Percentiles rank a stretch among this genome's conserved stretches.
Conservation (phyloP, 2,888 invertebrate species). For the Cephus runcator region DNA sequence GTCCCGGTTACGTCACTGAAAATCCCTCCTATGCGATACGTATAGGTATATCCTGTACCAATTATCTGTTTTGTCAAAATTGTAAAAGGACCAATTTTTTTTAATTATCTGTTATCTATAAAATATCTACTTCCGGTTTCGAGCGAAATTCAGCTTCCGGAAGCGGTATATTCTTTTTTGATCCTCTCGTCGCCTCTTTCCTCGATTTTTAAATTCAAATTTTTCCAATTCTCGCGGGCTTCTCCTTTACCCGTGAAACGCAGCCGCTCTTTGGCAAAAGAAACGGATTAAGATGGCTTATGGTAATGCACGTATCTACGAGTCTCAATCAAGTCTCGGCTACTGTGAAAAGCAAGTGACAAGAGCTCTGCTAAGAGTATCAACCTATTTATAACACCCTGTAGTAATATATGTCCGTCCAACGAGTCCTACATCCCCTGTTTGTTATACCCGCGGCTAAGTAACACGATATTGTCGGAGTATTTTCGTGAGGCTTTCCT, state of each 20-base stretch:
- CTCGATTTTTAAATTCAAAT: background rate
- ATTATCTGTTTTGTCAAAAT: background rate
- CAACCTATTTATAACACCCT: constrained; percentile 21
- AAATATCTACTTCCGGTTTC: background rate
- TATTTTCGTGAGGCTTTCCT: constrained; percentile 17
- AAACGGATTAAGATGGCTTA: background rate
- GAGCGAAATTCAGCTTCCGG: background rate
- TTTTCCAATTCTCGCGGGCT: background rate
- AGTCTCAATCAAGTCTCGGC: background rate
- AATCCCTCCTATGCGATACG: background rate
- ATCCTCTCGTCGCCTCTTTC: background rate
- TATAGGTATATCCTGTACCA: background rate
- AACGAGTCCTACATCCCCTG: constrained; percentile 11
- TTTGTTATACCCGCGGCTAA: constrained; percentile 14
- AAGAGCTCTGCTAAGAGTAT: constrained; percentile 3
- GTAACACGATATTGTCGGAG: constrained; percentile 23
- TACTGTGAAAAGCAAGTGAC: constrained; percentile 5
- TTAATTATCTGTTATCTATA: background rate
- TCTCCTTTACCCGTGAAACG: background rate
- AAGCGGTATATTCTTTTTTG: background rate
- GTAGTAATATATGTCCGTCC: constrained; percentile 20
- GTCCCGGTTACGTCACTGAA: background rate
- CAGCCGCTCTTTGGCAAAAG: background rate
- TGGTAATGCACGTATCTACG: background rate
- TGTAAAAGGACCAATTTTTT: background rate